A percentile compares a stretch with the other conserved stretches of the same genome.
Conservation (phyloP, 2,113 vertebrate genomes). For the Columba livia region DNA sequence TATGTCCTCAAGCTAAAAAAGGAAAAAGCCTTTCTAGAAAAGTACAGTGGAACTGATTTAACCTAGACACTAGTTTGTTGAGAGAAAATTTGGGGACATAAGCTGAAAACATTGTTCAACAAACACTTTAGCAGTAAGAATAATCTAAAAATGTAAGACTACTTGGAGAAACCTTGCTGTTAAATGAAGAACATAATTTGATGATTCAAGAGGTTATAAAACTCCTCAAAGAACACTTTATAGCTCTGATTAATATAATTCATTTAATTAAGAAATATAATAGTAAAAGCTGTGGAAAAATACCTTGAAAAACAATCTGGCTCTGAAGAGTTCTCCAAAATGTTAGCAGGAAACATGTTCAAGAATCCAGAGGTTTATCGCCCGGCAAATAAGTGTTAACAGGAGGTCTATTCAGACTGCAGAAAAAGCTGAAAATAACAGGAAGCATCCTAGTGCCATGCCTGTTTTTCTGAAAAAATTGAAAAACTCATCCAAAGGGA, state of each 20-base stretch:
- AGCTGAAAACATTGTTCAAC: background rate
- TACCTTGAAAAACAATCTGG: background rate
- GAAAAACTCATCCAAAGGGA: background rate
- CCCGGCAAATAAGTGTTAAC: background rate
- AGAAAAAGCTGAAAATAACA: background rate
- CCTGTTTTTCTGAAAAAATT: background rate
- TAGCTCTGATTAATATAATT: constrained; percentile 50
- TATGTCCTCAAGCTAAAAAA: background rate
- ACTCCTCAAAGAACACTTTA: constrained; percentile 41
- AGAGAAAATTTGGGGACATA: background rate
- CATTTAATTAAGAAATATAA: constrained; percentile 34
- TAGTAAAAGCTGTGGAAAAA: background rate
- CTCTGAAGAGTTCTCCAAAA: constrained; percentile 1
- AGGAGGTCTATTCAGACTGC: background rate
- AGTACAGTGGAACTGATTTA: background rate
- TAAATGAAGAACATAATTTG: constrained; percentile 57
- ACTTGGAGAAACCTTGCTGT: constrained; percentile 42
- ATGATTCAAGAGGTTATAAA: constrained; percentile 56
- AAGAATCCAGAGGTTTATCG: background rate
- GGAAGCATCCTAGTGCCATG: background rate
- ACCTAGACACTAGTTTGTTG: background rate
- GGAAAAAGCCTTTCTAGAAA: background rate
- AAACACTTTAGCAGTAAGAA: background rate
- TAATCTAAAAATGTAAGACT: background rate
- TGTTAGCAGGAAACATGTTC: background rate